Evolutionary conservation across 2,888 invertebrate genomes (phyloP).

Genomic region (Stenotaenia linearis): DNA sequence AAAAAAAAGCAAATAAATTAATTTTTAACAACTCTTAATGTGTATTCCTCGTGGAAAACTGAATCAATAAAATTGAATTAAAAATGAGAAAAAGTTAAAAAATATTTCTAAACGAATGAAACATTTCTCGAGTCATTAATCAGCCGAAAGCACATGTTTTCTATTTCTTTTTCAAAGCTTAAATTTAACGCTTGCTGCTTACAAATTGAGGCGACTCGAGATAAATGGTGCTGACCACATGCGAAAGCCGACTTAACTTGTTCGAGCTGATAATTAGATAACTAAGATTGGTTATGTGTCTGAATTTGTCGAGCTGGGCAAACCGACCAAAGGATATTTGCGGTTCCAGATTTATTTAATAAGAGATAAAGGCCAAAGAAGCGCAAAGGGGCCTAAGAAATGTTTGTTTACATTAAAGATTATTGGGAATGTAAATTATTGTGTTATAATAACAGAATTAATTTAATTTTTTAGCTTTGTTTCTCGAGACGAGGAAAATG

Average conservation of each 20-base stretch:
- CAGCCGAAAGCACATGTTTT: background rate
- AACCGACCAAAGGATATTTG: background rate
- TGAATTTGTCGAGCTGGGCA: background rate
- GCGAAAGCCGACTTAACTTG: background rate
- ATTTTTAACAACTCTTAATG: background rate
- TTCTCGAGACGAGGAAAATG: no score
- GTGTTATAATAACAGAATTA: no score
- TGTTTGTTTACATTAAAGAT: background rate
- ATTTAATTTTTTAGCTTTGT: no score
- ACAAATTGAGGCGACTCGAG: background rate
- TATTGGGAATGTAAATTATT: no score
- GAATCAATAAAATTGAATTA: no score
- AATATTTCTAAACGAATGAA: no score
- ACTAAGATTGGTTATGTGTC: background rate
- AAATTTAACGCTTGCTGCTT: background rate
- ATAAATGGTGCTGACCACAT: background rate
- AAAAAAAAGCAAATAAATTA: background rate
- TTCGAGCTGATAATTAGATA: background rate
- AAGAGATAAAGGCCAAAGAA: background rate
- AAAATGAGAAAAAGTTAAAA: no score
- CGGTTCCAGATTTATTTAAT: background rate
- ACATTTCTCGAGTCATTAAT: no score
- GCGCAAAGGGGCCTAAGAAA: background rate
- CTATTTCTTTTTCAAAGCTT: background rate
- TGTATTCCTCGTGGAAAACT: no score